phyloP scores from a whole-genome alignment of 2,113 vertebrate species.

The Etia nguti region DNA sequence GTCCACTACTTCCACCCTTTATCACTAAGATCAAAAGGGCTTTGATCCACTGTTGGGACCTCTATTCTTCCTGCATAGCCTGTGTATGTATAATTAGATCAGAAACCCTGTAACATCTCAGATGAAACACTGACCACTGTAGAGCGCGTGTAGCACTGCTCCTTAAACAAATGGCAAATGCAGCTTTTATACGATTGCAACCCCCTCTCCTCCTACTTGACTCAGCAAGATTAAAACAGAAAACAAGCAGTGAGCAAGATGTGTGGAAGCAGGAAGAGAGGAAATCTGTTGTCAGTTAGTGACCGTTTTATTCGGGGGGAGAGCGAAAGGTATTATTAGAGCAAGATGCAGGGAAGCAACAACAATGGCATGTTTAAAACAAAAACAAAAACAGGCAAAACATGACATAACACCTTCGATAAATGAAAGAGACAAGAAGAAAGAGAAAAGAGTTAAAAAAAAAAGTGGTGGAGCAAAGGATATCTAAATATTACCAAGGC shows the following conservation, averaged over 20 bases:
- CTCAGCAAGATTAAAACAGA: slow-evolving; percentile 8
- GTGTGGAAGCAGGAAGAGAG: background rate
- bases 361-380: background rate
- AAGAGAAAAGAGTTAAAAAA: background rate
- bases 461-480: background rate
- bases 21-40: slow-evolving; percentile 5
- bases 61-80: background rate
- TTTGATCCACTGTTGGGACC: background rate
- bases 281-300: slow-evolving; percentile 52
- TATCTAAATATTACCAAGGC: background rate
- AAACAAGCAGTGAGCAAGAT: slow-evolving; percentile 20
- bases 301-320: background rate
- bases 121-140: background rate
- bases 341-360: background rate
- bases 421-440: background rate
- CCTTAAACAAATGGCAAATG: background rate
- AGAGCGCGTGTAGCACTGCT: background rate
- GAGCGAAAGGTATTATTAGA: slow-evolving; percentile 39
- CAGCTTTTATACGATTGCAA: background rate
- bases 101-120: background rate
- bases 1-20: background rate
- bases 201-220: background rate
- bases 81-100: background rate
- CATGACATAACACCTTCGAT: background rate
- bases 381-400: slow-evolving; percentile 18